phyloP scores from a whole-genome alignment of 2,888 invertebrate species.

The Hypselothyrea guttata region DNA sequence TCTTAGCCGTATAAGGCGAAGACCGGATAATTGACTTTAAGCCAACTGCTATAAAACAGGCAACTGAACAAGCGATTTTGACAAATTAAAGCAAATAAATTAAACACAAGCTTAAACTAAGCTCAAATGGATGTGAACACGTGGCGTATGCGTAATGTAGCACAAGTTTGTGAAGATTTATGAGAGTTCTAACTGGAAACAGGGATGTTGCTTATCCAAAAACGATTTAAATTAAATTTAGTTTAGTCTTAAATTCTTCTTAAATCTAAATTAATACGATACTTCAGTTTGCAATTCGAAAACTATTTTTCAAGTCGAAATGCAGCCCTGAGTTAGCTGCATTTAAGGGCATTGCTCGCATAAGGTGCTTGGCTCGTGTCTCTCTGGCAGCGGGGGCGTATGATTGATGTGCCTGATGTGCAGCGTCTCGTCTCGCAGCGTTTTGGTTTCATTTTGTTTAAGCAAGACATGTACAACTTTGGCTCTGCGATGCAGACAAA shows the following conservation, averaged over 20 bases:
- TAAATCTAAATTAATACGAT: too few relatives aligned
- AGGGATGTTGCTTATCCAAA: too few relatives aligned
- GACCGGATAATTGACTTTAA: constrained; percentile 62
- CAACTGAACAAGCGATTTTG: constrained; percentile 42
- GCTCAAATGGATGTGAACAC: constrained; percentile 25
- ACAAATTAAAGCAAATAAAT: constrained; percentile 68
- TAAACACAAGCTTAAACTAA: constrained; percentile 30
- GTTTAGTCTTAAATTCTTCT: too few relatives aligned
- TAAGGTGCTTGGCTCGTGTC: constrained; percentile 47
- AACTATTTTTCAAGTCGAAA: too few relatives aligned
- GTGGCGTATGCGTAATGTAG: constrained; percentile 25
- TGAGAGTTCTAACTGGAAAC: too few relatives aligned
- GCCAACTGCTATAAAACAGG: constrained; percentile 41
- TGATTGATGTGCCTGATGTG: constrained; percentile 67
- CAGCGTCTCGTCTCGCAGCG: constrained; percentile 16
- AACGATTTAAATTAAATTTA: too few relatives aligned
- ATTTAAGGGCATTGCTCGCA: constrained; percentile 37
- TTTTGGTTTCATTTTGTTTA: constrained; percentile 21
- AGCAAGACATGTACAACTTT: constrained; percentile 41
- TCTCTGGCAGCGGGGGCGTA: constrained; percentile 49
- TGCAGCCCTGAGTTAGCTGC: constrained; percentile 45
- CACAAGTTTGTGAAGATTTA: constrained; percentile 3
- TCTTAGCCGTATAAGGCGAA: constrained; percentile 44
- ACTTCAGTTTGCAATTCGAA: too few relatives aligned
- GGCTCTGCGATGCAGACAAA: constrained; percentile 47